A percentile compares a stretch with the other conserved stretches of the same genome.
These are phyloP conservation scores for Polyodon spathula DNA, from an alignment of 2,113 vertebrate genomes.

Conservation along the genomic window DNA sequence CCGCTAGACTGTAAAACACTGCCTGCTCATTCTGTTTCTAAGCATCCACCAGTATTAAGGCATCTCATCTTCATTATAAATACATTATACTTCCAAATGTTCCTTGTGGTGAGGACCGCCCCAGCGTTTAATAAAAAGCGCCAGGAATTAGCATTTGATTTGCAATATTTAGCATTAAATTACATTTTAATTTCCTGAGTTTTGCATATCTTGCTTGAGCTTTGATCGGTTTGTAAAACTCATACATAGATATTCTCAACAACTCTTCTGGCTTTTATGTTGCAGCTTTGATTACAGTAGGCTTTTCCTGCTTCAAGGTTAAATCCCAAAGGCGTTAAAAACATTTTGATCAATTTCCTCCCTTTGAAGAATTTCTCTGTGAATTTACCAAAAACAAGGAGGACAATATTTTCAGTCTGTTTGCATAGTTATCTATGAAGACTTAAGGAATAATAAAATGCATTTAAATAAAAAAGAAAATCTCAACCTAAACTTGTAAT, in stretches of 20 bases:
- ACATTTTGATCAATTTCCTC: neutral
- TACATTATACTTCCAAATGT: constrained; percentile 35
- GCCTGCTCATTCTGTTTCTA: constrained; percentile 16
- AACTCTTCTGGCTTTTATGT: constrained; percentile 5
- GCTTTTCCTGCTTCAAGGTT: constrained; percentile 9
- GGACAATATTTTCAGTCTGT: no score
- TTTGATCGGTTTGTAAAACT: constrained; percentile 8
- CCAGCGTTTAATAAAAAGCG: constrained; percentile 16
- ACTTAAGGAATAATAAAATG: no score
- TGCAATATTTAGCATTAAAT: constrained; percentile 34
- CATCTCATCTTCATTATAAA: constrained; percentile 28
- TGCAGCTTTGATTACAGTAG: constrained; percentile 16
- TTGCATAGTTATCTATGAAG: no score
- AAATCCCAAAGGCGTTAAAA: constrained; percentile 15
- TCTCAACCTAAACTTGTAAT: no score
- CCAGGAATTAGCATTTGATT: constrained; percentile 34
- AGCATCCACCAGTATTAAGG: constrained; percentile 28
- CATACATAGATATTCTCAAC: constrained; percentile 18
- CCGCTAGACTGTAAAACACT: neutral
- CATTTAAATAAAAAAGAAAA: no score
- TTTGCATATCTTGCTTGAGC: constrained; percentile 25
- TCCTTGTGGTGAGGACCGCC: constrained; percentile 24
- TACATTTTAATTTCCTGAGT: constrained; percentile 28
- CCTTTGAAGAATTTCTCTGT: constrained; percentile 5
- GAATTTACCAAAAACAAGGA: no score